Base-by-base conservation (phyloP, 2,888 invertebrate species). In the Microplitis deprimator region DNA sequence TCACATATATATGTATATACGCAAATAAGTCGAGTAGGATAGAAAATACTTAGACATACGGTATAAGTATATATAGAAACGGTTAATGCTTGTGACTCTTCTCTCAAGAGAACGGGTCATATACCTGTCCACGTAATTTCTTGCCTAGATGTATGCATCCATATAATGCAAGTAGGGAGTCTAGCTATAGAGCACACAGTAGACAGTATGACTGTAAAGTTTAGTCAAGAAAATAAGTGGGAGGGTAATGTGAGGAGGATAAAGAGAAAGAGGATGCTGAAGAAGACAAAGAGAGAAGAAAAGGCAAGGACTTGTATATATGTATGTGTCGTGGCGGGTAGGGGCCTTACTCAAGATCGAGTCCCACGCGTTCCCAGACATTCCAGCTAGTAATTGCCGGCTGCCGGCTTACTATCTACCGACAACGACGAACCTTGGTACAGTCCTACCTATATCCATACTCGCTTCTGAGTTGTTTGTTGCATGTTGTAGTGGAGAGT, bases 341-440 rank as follows among this genome's bases (percentile, higher is more conserved):
- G 29, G 84, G 83, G 83, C 83, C 86, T 86, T 50, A 50, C 50
- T 85, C 84, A 83, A 84, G 84, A 83, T 84, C 85, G 84, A 85
- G 86, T 87, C 86, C 86, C 87, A 87, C 87, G 86, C 87, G 85
- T 87, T 87, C 87, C 84, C 87, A 87, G 87, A 87, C 87, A 87
- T 87, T 87, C 87, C 86, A 85, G 85, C 85, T 85, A 85, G 87
- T 88, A 87, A 88, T 88, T 87, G 87, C 86, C 85, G 85, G 85
- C 85, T 87, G 87, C 87, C 85, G 85, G 83, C 85, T 84, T 82
- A 50, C 84, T 84, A 84, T 84, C 85, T 83, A 84, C 83, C 83
- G 84, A 85, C 84, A 29, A 29, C 29, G 29, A 29, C 81, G 82
- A 82, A 81, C 81, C 80, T 82, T 79, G 50, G 8, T 13, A 8